Percentiles rank a stretch among this genome's conserved stretches.
Evolutionary conservation across 2,888 invertebrate species (phyloP).

Genomic region (Pyrocoelia pectoralis): DNA sequence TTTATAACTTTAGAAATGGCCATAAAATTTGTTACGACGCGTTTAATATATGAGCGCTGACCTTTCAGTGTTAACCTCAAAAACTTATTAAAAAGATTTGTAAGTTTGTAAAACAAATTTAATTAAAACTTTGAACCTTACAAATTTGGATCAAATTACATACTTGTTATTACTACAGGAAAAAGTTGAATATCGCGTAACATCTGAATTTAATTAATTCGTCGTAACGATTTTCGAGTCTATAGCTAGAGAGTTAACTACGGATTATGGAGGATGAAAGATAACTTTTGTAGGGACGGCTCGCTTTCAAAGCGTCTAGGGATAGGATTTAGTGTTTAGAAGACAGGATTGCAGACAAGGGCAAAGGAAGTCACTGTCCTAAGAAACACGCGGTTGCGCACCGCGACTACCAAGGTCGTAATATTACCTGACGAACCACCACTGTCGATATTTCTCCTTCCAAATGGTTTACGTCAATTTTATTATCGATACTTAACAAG

Average conservation of each 20-base stretch:
- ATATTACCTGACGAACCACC: constrained; percentile 31
- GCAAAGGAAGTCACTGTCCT: constrained; percentile 43
- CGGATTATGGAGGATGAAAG: not conserved
- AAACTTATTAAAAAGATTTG: constrained; percentile 1
- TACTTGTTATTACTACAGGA: not conserved
- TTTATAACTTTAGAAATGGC: not conserved
- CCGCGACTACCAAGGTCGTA: constrained; percentile 39
- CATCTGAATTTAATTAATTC: not conserved
- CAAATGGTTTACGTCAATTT: too few relatives aligned
- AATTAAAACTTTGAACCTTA: not conserved
- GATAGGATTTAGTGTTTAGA: constrained; percentile 17
- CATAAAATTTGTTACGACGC: not conserved
- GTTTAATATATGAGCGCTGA: not conserved
- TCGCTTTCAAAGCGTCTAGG: constrained; percentile 12
- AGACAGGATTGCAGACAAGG: constrained; percentile 37
- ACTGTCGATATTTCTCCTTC: not conserved
- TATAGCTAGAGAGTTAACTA: not conserved
- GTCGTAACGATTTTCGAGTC: not conserved
- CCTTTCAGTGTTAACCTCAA: not conserved
- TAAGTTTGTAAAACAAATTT: not conserved
- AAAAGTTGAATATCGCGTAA: not conserved
- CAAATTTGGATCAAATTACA: not conserved
- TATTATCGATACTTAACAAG: too few relatives aligned
- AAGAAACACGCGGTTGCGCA: constrained; percentile 41
- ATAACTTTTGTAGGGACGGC: not conserved